Evolutionary conservation across 2,888 invertebrate genomes (phyloP).

Genomic region (Pocota personata): DNA sequence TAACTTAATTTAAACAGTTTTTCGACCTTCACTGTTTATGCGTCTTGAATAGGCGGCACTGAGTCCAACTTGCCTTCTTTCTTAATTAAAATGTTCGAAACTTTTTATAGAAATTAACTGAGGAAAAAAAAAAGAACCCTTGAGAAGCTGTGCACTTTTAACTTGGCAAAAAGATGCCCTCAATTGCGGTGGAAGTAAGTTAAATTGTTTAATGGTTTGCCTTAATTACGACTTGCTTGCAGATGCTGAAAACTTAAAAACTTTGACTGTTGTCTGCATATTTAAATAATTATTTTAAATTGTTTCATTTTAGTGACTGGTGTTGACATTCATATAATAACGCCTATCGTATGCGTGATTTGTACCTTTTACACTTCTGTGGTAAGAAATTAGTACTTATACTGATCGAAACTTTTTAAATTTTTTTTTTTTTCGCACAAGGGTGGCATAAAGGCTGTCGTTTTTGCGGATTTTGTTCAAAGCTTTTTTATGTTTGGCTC

Average conservation of each 20-base stretch:
- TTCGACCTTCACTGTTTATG: not conserved
- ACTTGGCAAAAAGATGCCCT: not conserved
- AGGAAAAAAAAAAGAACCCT: not conserved
- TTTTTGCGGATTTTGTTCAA: constrained; percentile 92
- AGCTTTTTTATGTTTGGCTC: constrained; percentile 89
- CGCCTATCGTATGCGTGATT: constrained; percentile 90
- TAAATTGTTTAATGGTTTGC: not conserved
- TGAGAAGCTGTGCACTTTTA: not conserved
- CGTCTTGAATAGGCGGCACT: not conserved
- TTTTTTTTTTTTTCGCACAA: constrained; percentile 76
- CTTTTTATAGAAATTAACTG: not conserved
- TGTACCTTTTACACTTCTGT: constrained; percentile 95
- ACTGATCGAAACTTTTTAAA: not conserved
- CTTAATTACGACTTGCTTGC: not conserved
- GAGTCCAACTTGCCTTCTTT: not conserved
- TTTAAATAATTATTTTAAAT: not conserved
- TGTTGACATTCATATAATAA: constrained; percentile 90
- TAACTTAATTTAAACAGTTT: constrained; percentile 77
- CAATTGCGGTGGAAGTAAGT: not conserved
- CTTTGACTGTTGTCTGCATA: not conserved
- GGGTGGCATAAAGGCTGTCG: constrained; percentile 91
- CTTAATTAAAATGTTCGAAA: constrained; percentile 11
- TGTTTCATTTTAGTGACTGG: constrained; percentile 83
- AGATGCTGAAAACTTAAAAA: not conserved
- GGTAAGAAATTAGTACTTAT: constrained; percentile 85